These are phyloP conservation scores for Mamestra configurata DNA, from an alignment of 1,140 invertebrate species.

Conservation along the genomic window DNA sequence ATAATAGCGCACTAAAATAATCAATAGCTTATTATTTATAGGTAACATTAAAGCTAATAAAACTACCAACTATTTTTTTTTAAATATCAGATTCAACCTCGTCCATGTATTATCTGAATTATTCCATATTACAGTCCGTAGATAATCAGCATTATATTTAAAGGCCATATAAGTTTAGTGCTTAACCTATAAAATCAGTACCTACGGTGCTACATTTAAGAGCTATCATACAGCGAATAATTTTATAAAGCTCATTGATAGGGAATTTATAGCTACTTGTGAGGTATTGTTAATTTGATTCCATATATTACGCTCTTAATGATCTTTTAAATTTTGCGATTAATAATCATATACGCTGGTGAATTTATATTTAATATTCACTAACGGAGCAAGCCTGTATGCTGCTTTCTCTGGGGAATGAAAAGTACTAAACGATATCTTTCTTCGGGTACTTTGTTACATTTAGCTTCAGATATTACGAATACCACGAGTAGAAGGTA, in stretches of 20 bases:
- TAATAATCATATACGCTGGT: not conserved
- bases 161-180: constrained; percentile 6
- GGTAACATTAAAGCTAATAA: no score
- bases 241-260: constrained; percentile 14
- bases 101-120: no score
- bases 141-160: constrained; percentile 5
- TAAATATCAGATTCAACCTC: not conserved
- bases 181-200: not conserved
- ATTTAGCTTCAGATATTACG: no score
- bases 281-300: constrained; percentile 11
- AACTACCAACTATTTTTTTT: no score
- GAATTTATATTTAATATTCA: not conserved
- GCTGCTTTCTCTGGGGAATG: no score
- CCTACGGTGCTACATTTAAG: not conserved
- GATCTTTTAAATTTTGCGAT: not conserved
- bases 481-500: no score
- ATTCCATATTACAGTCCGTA: not conserved
- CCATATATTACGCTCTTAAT: constrained; percentile 9
- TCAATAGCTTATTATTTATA: no score
- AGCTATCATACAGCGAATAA: constrained; percentile 20
- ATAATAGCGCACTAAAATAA: no score
- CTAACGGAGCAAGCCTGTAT: no score
- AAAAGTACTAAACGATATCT: no score
- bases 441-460: no score
- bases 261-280: constrained; percentile 8